Conservation (phyloP, 2,113 vertebrate species). For the Eulemur rufifrons region DNA sequence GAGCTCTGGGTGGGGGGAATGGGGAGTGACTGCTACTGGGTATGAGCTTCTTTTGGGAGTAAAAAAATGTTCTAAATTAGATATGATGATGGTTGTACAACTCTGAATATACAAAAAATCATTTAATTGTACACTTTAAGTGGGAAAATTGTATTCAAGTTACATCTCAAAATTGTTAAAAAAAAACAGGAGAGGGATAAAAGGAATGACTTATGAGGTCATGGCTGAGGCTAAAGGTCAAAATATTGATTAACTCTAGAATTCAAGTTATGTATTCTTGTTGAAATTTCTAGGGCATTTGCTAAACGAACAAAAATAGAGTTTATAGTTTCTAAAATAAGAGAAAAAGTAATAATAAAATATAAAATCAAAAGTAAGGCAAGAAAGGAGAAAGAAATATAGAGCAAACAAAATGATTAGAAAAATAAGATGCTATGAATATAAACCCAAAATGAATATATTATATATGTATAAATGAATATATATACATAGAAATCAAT, state of each 20-base stretch:
- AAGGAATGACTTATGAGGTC: not conserved
- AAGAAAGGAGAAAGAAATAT: not conserved
- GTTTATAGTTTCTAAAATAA: not conserved
- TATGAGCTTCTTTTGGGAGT: not conserved
- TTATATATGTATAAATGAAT: not conserved
- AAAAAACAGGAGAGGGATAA: not conserved
- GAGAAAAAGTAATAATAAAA: not conserved
- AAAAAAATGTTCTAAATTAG: not conserved
- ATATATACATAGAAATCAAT: not conserved
- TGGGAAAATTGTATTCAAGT: not conserved
- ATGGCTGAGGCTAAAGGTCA: not conserved
- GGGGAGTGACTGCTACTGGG: not conserved
- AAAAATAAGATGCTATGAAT: not conserved
- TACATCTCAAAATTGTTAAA: not conserved
- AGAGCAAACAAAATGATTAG: not conserved
- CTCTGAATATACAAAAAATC: not conserved
- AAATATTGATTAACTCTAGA: slow-evolving; percentile 12
- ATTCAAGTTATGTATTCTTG: not conserved
- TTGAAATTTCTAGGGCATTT: not conserved
- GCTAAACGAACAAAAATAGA: slow-evolving; percentile 3
- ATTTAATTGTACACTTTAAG: not conserved
- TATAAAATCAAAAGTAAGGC: not conserved
- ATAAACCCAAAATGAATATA: not conserved
- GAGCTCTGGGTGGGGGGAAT: not conserved
- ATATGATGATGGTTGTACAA: not conserved